Evolutionary conservation across 2,797 vertebrate genomes (phyloP), one percentile per base, ranked within the genome.

Genomic region (Falco naumanni): DNA sequence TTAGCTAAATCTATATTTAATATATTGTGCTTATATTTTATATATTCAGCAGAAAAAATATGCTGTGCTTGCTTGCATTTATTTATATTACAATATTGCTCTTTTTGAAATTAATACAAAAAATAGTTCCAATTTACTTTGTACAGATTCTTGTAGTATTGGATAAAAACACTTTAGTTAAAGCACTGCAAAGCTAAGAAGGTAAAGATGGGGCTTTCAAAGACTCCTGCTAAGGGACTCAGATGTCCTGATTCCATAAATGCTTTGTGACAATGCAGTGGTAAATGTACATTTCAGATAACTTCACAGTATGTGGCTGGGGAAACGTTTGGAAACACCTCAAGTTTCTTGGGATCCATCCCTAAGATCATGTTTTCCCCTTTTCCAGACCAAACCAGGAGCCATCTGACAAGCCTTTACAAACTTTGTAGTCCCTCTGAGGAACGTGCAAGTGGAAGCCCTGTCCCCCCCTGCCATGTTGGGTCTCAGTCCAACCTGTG

Each of bases 1-100:
- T 81, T 86, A 68, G 63, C 43, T 83, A 91, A 80, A 89, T 89
- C 53, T 79, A 29, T 76, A 71, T 91, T 93, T 91, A 93, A 76
- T 61, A 26, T 33, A 71, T 66, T 43, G 37, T 37, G 26, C 60
- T 61, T 78, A 34, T 76, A 75, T 93, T 95, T 91, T 91, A 66
- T 66, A 31, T 34, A 61, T 70, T 48, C 60, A 41, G 60, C 17
- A 63, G 34, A 20, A 26, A 61, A 20, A 20, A 20, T 63, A 41
- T 63, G 25, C 43, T 86, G 18, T 71, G 41, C 56, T 83, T 89
- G 31, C 77, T 75, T 91, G 54, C 82, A 54, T 87, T 79, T 84
- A 79, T 91, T 87, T 91, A 57, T 83, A 20, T 34, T 21, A 45
- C 39, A 75, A 82, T 54, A 63, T 12, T 80, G 21, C 48, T 71